Evolutionary conservation across 2,113 vertebrate species (phyloP).

Genomic region (Theropithecus gelada): DNA sequence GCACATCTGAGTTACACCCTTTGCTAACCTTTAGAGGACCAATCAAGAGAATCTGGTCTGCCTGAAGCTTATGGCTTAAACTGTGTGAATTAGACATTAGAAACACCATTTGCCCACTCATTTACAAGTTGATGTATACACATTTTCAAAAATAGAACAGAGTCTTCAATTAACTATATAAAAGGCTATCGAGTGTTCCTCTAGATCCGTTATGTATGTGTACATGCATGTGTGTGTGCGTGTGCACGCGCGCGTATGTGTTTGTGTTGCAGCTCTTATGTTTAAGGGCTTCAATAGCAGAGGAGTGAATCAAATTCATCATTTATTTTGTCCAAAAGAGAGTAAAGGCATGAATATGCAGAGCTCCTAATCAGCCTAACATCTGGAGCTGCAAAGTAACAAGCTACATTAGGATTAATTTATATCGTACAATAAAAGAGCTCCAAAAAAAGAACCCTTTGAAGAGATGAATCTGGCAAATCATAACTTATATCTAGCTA

Average conservation of each 20-base stretch:
- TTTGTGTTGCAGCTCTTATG: background rate
- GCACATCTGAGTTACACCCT: background rate
- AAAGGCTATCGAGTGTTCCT: background rate
- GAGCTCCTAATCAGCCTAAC: background rate
- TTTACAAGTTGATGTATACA: background rate
- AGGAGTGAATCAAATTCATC: background rate
- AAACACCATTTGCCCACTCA: background rate
- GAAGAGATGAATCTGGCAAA: constrained; percentile 11
- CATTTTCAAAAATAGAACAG: constrained; percentile 29
- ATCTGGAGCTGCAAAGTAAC: background rate
- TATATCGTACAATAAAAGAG: background rate
- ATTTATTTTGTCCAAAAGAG: constrained; percentile 33
- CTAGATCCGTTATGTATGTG: background rate
- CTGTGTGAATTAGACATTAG: background rate
- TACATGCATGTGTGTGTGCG: background rate
- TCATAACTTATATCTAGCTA: background rate
- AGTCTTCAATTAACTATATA: background rate
- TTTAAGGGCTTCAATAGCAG: background rate
- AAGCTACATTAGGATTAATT: background rate
- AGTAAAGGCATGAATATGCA: background rate
- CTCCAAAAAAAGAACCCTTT: background rate
- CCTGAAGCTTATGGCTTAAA: background rate
- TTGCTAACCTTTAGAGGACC: background rate
- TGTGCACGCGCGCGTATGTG: background rate
- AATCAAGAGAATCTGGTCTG: background rate